Base-by-base conservation (phyloP, 2,888 invertebrate genomes). In the Ametastegia equiseti region DNA sequence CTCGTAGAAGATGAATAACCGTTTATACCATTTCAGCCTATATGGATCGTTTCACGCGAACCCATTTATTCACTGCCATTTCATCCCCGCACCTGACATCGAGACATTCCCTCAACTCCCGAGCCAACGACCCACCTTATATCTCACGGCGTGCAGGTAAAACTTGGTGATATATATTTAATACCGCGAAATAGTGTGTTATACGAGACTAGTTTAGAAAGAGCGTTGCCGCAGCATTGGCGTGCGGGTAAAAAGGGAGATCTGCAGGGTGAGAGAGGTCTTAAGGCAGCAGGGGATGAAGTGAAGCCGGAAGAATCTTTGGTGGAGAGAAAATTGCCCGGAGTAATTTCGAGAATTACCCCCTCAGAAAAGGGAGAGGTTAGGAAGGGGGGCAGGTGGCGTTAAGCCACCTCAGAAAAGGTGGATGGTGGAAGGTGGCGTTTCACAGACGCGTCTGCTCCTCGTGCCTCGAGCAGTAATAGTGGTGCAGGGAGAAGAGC, bases 261-360 rank as follows among this genome's bases (percentile, higher is more conserved):
- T n/a, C n/a, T n/a, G n/a, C n/a, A n/a, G 36, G 75, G 23, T 36
- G 36, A 47, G 30, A n/a, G 27, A 36, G 71, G 71, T 27, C 27
- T 71, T 71, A 71, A 47, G 67, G 39, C 39, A 30, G 13, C 63
- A n/a, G 15, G 71, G 45, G 71, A 47, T 47, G 45, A 30, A 75
- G 78, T 60, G 78, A 78, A 63, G 78, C 63, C 78, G 60, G 78
- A 78, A 78, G 60, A 78, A 78, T 78, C 78, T 78, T 78, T 45
- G 78, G 78, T 23, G 78, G 57, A 63, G n/a, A n/a, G 78, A 78
- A 78, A 78, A 78, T 78, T 78, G 60, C 78, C 60, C 42, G 42
- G 78, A 78, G 78, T 78, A 78, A 78, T 78, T 78, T 60, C 27
- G 42, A 60, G 42, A 78, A 78, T 78, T 78, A 78, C 50, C 54